Evolutionary conservation across 2,888 invertebrate species (phyloP).

Genomic region (Ennomos erosarius): DNA sequence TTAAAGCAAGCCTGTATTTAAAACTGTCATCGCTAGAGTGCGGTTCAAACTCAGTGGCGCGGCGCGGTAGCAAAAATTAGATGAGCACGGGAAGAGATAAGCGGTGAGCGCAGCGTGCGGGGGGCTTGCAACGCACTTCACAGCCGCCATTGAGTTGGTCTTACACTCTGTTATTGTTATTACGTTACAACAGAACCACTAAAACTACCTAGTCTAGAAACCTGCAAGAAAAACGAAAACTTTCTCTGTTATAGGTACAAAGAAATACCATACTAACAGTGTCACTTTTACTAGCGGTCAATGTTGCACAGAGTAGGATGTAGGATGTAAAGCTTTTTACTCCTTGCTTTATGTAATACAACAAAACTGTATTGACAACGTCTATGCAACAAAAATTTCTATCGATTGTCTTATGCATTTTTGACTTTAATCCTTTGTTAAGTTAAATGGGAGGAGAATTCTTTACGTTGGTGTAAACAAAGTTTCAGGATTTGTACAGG

Average conservation of each 20-base stretch:
- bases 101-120: too few relatives aligned
- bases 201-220: conserved; percentile 9
- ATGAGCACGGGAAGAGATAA: too few relatives aligned
- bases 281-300: conserved; percentile 53
- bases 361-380: conserved; percentile 66
- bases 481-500: conserved; percentile 44
- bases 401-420: not conserved
- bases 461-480: conserved; percentile 1
- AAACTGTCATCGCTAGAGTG: too few relatives aligned
- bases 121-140: too few relatives aligned
- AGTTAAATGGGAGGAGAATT: conserved; percentile 4
- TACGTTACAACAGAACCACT: conserved; percentile 17
- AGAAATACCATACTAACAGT: not conserved
- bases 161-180: not conserved
- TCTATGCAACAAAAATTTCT: too few relatives aligned
- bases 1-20: too few relatives aligned
- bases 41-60: too few relatives aligned
- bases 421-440: conserved; percentile 6
- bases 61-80: too few relatives aligned
- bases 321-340: conserved; percentile 46
- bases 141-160: too few relatives aligned
- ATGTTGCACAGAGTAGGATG: conserved; percentile 50
- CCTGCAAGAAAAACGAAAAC: conserved; percentile 13
- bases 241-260: conserved; percentile 21
- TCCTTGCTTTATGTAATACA: conserved; percentile 72